Base-by-base conservation (phyloP, 2,113 vertebrate genomes). In the Vulpes ferrilata region DNA sequence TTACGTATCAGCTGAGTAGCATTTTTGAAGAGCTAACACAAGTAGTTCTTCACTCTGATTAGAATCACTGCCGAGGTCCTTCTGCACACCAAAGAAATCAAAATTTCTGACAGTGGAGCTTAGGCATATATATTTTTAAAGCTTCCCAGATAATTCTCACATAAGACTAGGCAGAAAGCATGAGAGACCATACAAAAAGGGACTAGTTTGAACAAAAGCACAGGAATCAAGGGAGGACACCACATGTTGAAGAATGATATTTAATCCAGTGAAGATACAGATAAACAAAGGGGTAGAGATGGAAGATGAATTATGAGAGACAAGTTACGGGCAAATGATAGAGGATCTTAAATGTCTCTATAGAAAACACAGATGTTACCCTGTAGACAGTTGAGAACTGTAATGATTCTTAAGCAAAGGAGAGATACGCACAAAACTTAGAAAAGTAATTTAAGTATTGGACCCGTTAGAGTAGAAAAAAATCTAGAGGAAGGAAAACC, bases 321-420 rank as follows among this genome's bases (percentile, higher is more conserved):
- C 32, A 94, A 38, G 5, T 25, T 94, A n/a, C 88, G n/a, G 38
- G 27, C 7, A 81, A 74, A 82, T 10, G 80, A 25, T 74, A 12
- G 19, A 57, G 12, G 30, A 53, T 60, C 55, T 94, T 96, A 85
- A 80, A 80, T 73, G 53, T 9, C 62, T 62, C 25, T 35, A 69
- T 1, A 80, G 35, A 53, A 91, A 86, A 92, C 32, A 60, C 17
- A 89, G 55, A 93, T 64, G 67, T 64, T 90, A 80, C 55, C n/a
- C 73, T 73, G 16, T 23, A 64, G 43, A 90, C n/a, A 51, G 25
- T 79, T 80, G 30, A 85, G 55, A 96, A 94, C 35, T 30, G 73
- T 23, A 86, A 71, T 32, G 83, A 94, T 74, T 90, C 86, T 90
- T 82, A 91, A 87, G 64, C 87, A 92, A 87, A 92, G 19, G 35